These are phyloP conservation scores for Aleadryas rufinucha DNA, from an alignment of 2,113 vertebrate genomes.

Conservation along the genomic window DNA sequence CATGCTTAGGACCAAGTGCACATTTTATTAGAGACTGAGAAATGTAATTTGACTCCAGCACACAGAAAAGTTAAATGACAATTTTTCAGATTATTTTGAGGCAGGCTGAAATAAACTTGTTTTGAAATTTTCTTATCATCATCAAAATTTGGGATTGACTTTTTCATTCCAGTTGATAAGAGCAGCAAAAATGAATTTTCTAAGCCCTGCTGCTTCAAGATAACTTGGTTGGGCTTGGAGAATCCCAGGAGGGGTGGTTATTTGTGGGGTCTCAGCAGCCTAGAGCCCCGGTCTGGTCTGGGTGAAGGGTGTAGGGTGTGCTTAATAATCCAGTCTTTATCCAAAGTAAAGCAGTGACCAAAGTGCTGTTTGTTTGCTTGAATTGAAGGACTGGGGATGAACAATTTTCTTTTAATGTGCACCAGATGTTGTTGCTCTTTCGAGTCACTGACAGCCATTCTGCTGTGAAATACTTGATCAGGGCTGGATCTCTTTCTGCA, in stretches of 20 bases:
- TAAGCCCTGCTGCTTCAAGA: not conserved
- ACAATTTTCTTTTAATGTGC: not conserved
- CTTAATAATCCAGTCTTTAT: not conserved
- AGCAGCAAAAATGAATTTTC: not conserved
- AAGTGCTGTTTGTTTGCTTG: not conserved
- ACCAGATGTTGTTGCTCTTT: not conserved
- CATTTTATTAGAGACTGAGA: slow-evolving; percentile 26
- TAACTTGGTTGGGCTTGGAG: not conserved
- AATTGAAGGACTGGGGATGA: not conserved
- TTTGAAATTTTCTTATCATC: not conserved
- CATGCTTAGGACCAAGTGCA: slow-evolving; percentile 9
- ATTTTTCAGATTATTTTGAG: not conserved
- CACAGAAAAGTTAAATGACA: not conserved
- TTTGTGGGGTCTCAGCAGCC: not conserved
- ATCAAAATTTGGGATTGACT: not conserved
- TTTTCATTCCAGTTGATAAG: not conserved
- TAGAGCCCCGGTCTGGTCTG: not conserved
- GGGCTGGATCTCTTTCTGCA: not conserved
- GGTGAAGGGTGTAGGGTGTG: not conserved
- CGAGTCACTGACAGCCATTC: not conserved
- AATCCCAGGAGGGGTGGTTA: not conserved
- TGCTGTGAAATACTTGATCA: not conserved
- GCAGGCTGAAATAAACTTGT: not conserved
- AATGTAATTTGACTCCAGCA: slow-evolving; percentile 9
- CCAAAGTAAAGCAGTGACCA: not conserved